phyloP scores from a whole-genome alignment of 2,113 vertebrate genomes.

The Phasianus colchicus region DNA sequence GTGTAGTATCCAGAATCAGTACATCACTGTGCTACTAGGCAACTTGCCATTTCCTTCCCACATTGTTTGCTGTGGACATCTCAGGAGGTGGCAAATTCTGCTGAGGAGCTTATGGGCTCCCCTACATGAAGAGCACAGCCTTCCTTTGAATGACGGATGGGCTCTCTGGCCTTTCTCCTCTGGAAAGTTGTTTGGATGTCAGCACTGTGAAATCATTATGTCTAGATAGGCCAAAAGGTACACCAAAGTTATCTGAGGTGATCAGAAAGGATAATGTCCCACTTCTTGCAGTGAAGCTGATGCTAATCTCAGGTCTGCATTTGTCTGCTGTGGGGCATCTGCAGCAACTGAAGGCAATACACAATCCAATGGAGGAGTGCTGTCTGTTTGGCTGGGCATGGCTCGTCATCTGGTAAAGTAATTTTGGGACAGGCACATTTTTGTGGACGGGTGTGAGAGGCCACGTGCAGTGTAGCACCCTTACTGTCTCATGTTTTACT shows the following conservation, averaged over 20 bases:
- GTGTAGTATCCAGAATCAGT: background rate
- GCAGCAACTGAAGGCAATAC: background rate
- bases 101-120: background rate
- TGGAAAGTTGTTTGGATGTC: background rate
- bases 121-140: background rate
- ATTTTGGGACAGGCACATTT: slow-evolving; percentile 14
- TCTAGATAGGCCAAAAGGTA: background rate
- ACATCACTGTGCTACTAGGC: background rate
- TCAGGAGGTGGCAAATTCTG: background rate
- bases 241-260: background rate
- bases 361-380: background rate
- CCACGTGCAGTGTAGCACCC: background rate
- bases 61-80: background rate
- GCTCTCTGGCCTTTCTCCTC: background rate
- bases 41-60: background rate
- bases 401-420: slow-evolving; percentile 18
- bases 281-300: background rate
- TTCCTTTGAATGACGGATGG: background rate
- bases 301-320: background rate
- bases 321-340: background rate
- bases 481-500: background rate
- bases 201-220: background rate
- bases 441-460: slow-evolving; percentile 21
- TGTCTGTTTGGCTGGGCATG: background rate
- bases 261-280: background rate